phyloP scores from a whole-genome alignment of 2,113 vertebrate species.

The Lanius ludovicianus region DNA sequence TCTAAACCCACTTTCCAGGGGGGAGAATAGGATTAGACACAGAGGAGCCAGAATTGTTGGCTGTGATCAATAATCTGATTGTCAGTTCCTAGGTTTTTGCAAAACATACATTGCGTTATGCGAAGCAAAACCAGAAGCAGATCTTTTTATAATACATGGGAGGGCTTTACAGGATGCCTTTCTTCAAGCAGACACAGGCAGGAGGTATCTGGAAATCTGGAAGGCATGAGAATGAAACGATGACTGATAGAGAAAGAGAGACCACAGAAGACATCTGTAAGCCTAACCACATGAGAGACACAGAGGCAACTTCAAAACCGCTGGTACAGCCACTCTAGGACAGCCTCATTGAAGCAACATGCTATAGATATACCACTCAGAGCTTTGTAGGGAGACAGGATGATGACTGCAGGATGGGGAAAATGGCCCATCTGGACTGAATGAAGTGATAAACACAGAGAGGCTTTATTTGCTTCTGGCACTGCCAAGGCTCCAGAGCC shows the following conservation, averaged over 20 bases:
- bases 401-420: constrained; percentile 19
- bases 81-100: constrained; percentile 30
- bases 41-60: constrained; percentile 41
- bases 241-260: constrained; percentile 56
- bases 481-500: constrained; percentile 11
- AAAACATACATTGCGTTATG: not conserved
- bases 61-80: constrained; percentile 60
- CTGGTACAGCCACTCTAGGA: constrained; percentile 45
- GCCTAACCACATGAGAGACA: constrained; percentile 60
- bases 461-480: not conserved
- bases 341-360: constrained; percentile 58
- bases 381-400: constrained; percentile 2
- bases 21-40: constrained; percentile 37
- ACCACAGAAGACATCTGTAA: constrained; percentile 59
- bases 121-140: constrained; percentile 55
- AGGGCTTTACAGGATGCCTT: constrained; percentile 54
- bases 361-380: not conserved
- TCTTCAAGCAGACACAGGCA: constrained; percentile 35
- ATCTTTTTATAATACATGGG: constrained; percentile 57
- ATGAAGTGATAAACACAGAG: constrained; percentile 44
- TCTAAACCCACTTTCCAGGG: constrained; percentile 16
- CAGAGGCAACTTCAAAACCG: constrained; percentile 61
- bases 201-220: constrained; percentile 61
- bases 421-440: constrained; percentile 34
- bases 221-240: constrained; percentile 44